These are phyloP conservation scores for Hemibagrus wyckioides DNA, from an alignment of 2,113 vertebrate genomes.

Conservation along the genomic window DNA sequence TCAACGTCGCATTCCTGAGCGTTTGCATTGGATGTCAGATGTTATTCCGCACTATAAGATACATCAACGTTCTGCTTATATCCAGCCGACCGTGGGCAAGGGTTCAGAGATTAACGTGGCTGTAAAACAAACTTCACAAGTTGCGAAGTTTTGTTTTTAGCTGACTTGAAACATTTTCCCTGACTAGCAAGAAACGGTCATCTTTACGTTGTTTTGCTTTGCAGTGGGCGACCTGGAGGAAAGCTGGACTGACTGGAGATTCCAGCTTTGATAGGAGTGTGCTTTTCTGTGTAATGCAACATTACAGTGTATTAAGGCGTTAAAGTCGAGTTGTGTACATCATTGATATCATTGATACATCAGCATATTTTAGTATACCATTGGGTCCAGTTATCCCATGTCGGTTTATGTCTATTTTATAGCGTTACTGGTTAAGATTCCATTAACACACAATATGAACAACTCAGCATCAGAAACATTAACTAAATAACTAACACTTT, in stretches of 20 bases:
- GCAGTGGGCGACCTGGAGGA: conserved; percentile 31
- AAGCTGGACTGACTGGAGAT: conserved; percentile 49
- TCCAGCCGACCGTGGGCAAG: conserved; percentile 14
- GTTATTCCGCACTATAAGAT: conserved; percentile 2
- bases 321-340: not conserved
- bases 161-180: conserved; percentile 58
- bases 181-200: conserved; percentile 51
- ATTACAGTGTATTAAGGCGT: not conserved
- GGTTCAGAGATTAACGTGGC: conserved; percentile 54
- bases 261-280: conserved; percentile 30
- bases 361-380: not conserved
- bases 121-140: conserved; percentile 57
- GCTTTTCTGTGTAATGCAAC: not conserved
- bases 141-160: conserved; percentile 47
- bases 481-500: not conserved
- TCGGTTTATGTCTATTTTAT: not conserved
- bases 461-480: not conserved
- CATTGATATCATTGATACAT: no score
- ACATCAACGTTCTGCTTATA: conserved; percentile 7
- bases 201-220: conserved; percentile 53
- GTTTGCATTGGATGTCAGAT: conserved; percentile 57
- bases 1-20: conserved; percentile 47
- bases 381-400: not conserved
- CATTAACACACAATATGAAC: no score
- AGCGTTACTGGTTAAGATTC: not conserved